These are phyloP conservation scores for Cyclophora albipunctata DNA, from an alignment of 2,888 invertebrate genomes.

Conservation along the genomic window DNA sequence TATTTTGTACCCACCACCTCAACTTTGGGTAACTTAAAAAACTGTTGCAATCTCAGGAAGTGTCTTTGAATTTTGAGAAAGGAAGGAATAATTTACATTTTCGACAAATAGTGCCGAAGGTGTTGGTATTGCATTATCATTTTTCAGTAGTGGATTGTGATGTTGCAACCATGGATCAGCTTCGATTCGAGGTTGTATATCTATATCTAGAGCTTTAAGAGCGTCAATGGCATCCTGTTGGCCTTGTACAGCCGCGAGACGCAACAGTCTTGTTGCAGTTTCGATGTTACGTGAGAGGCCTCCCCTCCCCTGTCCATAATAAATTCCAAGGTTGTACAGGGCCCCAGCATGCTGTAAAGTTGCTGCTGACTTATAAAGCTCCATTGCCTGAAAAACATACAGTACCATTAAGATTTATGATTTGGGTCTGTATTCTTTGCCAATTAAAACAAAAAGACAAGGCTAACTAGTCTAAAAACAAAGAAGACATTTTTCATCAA, in stretches of 20 bases:
- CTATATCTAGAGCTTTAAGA: slow-evolving; percentile 48
- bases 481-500: no score
- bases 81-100: slow-evolving; percentile 20
- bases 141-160: slow-evolving; percentile 26
- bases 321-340: slow-evolving; percentile 81
- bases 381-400: slow-evolving; percentile 71
- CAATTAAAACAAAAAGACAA: no score
- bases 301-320: slow-evolving; percentile 79
- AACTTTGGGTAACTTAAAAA: no score
- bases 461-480: no score
- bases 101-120: slow-evolving; percentile 53
- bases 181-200: slow-evolving; percentile 27
- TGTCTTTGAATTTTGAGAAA: no score
- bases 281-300: slow-evolving; percentile 66
- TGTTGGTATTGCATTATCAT: slow-evolving; percentile 37
- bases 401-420: no score
- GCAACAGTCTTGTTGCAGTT: slow-evolving; percentile 69
- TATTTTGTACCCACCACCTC: no score
- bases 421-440: no score
- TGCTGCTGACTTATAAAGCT: slow-evolving; percentile 79
- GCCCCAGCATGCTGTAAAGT: slow-evolving; percentile 78
- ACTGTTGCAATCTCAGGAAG: no score
- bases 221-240: slow-evolving; percentile 75
- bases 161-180: slow-evolving; percentile 33
- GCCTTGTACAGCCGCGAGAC: slow-evolving; percentile 76